Conservation (phyloP, 2,113 vertebrate species). For the Ancistrus triradiatus region DNA sequence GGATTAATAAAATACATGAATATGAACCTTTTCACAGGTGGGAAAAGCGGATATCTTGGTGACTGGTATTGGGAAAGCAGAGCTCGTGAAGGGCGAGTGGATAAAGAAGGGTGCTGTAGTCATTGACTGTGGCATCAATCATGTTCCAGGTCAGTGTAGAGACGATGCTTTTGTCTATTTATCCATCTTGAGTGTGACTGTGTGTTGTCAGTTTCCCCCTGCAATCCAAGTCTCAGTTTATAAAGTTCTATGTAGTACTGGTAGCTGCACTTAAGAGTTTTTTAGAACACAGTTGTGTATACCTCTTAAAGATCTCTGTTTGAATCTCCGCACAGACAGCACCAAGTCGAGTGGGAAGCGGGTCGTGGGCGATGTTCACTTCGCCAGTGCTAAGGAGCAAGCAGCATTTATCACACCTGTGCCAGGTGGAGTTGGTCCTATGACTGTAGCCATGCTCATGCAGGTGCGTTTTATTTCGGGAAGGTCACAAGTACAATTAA, state of each 20-base stretch:
- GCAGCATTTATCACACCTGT: conserved; percentile 93
- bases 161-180: no score
- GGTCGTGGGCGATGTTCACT: conserved; percentile 89
- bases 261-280: no score
- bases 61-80: conserved; percentile 87
- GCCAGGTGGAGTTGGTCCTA: conserved; percentile 93
- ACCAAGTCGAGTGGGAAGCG: conserved; percentile 81
- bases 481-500: neutral
- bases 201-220: no score
- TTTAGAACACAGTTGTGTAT: no score
- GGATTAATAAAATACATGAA: neutral
- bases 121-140: conserved; percentile 97
- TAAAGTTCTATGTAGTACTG: no score
- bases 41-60: conserved; percentile 91
- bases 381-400: conserved; percentile 78
- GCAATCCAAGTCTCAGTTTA: no score
- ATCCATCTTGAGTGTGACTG: no score
- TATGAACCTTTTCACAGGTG: conserved; percentile 57
- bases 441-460: conserved; percentile 99
- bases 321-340: conserved; percentile 69
- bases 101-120: conserved; percentile 92
- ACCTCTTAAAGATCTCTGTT: no score
- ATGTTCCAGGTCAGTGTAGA: conserved; percentile 78
- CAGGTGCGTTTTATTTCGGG: conserved; percentile 65
- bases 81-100: conserved; percentile 96